Evolutionary conservation across 2,888 invertebrate genomes (phyloP).

Genomic region (Calephelis perditalis): DNA sequence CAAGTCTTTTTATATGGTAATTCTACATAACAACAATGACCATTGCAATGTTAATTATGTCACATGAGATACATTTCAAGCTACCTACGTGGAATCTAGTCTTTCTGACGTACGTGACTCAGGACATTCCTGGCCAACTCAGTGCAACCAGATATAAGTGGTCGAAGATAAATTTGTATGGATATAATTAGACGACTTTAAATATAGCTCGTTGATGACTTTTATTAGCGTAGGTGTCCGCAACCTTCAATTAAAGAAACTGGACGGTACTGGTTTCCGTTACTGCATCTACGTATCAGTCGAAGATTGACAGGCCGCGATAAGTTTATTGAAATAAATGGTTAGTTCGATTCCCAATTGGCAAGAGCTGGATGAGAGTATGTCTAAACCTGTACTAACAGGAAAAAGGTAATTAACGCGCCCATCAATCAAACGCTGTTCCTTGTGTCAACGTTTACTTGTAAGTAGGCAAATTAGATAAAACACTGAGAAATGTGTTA

Average conservation of each 20-base stretch:
- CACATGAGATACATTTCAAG: constrained; percentile 14
- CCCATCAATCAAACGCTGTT: constrained; percentile 36
- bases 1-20: constrained; percentile 13
- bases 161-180: constrained; percentile 45
- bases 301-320: constrained; percentile 50
- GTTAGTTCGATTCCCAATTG: constrained; percentile 42
- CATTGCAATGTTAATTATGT: constrained; percentile 24
- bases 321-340: constrained; percentile 38
- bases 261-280: constrained; percentile 45
- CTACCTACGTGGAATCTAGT: constrained; percentile 23
- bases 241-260: constrained; percentile 60
- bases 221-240: constrained; percentile 54
- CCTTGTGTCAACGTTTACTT: constrained; percentile 44
- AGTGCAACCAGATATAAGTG: constrained; percentile 42
- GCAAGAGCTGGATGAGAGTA: constrained; percentile 24
- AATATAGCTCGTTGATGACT: constrained; percentile 56
- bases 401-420: constrained; percentile 41
- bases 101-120: constrained; percentile 25
- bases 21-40: constrained; percentile 16
- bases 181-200: constrained; percentile 60
- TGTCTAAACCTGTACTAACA: constrained; percentile 20
- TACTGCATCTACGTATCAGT: constrained; percentile 39
- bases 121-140: constrained; percentile 20
- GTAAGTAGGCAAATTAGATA: constrained; percentile 62
- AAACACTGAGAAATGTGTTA: constrained; percentile 44